Percentiles rank a stretch among this genome's conserved stretches.
Evolutionary conservation across 2,113 vertebrate species (phyloP).

Genomic region (Scalopus aquaticus): DNA sequence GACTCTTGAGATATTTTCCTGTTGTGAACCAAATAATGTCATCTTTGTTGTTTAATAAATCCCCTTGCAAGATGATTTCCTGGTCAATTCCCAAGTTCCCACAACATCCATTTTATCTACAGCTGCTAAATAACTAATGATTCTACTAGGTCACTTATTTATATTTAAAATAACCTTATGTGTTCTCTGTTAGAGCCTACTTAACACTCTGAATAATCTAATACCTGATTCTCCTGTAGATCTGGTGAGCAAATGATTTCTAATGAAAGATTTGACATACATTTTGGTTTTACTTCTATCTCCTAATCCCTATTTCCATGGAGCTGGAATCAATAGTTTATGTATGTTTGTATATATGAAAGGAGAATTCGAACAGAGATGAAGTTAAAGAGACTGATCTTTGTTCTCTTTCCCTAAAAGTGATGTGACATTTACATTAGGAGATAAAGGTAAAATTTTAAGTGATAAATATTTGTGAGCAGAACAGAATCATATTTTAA

Average conservation of each 20-base stretch:
- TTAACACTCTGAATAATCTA: neutral
- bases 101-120: neutral
- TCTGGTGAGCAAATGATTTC: slow-evolving; percentile 13
- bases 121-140: slow-evolving; percentile 28
- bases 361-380: neutral
- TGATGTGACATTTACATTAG: neutral
- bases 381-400: neutral
- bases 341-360: neutral
- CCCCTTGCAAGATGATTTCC: slow-evolving; percentile 60
- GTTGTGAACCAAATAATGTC: slow-evolving; percentile 8
- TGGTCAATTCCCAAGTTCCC: slow-evolving; percentile 52
- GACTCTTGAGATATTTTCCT: slow-evolving; percentile 25
- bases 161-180: neutral
- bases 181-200: neutral
- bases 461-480: neutral
- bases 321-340: neutral
- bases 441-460: neutral
- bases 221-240: neutral
- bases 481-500: neutral
- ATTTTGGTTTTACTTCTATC: neutral
- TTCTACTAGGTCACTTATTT: slow-evolving; percentile 38
- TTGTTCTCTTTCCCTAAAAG: neutral
- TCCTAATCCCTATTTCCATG: neutral
- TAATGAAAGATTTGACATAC: neutral
- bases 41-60: slow-evolving; percentile 60